Evolutionary conservation across 2,888 invertebrate species (phyloP).

Genomic region (Napeogenes sylphis): DNA sequence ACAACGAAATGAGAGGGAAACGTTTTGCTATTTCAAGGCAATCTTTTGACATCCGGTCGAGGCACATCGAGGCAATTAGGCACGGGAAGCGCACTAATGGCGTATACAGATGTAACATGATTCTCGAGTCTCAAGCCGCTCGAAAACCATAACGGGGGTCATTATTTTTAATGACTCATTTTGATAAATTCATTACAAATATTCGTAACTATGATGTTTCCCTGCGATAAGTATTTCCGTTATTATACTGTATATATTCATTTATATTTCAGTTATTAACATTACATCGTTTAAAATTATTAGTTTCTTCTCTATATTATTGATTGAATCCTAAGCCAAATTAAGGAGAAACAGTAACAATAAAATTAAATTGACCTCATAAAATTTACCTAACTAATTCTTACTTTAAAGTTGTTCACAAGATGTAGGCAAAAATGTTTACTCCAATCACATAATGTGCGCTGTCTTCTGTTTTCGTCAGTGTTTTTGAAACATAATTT

Average conservation of each 20-base stretch:
- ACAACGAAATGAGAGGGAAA: constrained; percentile 35
- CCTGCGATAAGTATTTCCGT: neutral
- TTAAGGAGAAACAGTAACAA: too few relatives aligned
- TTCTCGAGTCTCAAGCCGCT: constrained; percentile 30
- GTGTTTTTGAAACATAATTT: constrained; percentile 32
- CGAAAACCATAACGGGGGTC: constrained; percentile 36
- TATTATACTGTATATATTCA: neutral
- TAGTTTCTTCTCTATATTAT: too few relatives aligned
- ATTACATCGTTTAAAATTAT: neutral
- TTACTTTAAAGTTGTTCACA: neutral
- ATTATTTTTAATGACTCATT: constrained; percentile 34
- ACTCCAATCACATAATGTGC: constrained; percentile 22
- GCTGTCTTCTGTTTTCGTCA: constrained; percentile 21
- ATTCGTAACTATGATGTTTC: constrained; percentile 29
- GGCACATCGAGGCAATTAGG: constrained; percentile 69
- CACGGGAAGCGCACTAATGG: constrained; percentile 66
- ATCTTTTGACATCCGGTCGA: constrained; percentile 72
- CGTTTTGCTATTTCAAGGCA: constrained; percentile 64
- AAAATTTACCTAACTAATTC: neutral
- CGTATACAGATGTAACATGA: constrained; percentile 51
- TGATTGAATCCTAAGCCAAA: too few relatives aligned
- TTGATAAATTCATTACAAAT: constrained; percentile 31
- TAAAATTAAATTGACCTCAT: neutral
- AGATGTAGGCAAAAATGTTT: neutral
- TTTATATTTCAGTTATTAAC: neutral